These are phyloP conservation scores for Accipiter cooperii DNA, from an alignment of 2,113 vertebrate species.

Conservation along the genomic window DNA sequence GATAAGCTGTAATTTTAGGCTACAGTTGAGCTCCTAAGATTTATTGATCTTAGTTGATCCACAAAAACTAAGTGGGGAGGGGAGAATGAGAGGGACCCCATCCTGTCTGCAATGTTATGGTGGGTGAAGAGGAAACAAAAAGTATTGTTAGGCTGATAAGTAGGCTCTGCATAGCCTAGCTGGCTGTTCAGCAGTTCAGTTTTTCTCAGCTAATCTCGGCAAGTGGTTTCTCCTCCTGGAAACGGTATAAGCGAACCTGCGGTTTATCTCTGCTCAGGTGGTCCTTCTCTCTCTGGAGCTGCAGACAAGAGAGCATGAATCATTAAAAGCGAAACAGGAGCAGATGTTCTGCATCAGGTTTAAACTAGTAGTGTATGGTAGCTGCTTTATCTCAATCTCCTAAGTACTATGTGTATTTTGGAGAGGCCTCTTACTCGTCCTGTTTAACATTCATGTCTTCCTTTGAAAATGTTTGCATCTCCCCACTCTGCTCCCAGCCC, in stretches of 20 bases:
- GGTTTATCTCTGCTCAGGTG: background rate
- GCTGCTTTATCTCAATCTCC: background rate
- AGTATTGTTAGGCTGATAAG: background rate
- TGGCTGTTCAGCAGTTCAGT: background rate
- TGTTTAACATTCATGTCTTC: background rate
- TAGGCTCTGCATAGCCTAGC: background rate
- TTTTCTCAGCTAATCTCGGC: background rate
- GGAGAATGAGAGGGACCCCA: background rate
- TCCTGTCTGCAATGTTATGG: background rate
- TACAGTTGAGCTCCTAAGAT: background rate
- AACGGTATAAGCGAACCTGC: background rate
- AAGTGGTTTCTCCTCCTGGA: conserved; percentile 5
- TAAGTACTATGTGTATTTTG: background rate
- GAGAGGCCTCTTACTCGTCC: background rate
- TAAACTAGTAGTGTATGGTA: background rate
- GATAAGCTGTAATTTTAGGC: background rate
- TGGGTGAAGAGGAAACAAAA: background rate
- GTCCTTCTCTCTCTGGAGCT: background rate
- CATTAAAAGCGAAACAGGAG: background rate
- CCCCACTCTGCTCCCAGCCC: background rate
- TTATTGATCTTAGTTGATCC: background rate
- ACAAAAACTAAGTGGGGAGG: background rate
- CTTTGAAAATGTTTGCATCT: background rate
- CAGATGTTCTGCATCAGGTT: conserved; percentile 31
- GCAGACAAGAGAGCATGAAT: background rate